phyloP scores from a whole-genome alignment of 2,888 invertebrate genomes.

The Nemapogon koenigi region DNA sequence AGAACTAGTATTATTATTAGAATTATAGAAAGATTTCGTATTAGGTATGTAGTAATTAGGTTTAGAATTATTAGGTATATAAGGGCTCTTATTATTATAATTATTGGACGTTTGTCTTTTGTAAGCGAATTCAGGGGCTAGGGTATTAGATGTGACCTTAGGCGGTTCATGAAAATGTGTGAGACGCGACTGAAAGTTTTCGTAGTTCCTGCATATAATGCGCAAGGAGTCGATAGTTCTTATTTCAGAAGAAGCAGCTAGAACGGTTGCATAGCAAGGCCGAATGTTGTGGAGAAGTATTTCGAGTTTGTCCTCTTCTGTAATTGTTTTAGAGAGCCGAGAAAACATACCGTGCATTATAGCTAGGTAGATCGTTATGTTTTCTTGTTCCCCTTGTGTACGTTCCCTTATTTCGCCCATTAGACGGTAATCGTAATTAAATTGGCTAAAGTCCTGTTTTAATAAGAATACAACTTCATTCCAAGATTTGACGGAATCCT shows the following conservation, averaged over 20 bases:
- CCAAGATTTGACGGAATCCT: no score
- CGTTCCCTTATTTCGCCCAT: no score
- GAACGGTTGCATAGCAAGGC: conserved; percentile 8
- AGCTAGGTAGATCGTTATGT: no score
- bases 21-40: no score
- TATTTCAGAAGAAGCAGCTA: no score
- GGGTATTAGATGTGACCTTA: neutral
- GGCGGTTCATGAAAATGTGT: neutral
- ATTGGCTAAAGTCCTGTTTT: no score
- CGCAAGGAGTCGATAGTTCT: no score
- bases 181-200: neutral
- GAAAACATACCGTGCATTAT: conserved; percentile 20
- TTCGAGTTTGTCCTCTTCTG: conserved; percentile 18
- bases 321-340: conserved; percentile 12
- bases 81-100: neutral
- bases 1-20: conserved; percentile 1
- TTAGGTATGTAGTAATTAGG: no score
- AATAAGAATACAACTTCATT: no score
- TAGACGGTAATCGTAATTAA: no score
- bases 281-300: conserved; percentile 15
- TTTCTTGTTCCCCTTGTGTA: no score
- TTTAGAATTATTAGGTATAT: neutral
- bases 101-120: neutral
- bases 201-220: neutral
- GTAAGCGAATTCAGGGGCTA: neutral